Conservation (phyloP, 2,113 vertebrate species). For the Empidonax alnorum region DNA sequence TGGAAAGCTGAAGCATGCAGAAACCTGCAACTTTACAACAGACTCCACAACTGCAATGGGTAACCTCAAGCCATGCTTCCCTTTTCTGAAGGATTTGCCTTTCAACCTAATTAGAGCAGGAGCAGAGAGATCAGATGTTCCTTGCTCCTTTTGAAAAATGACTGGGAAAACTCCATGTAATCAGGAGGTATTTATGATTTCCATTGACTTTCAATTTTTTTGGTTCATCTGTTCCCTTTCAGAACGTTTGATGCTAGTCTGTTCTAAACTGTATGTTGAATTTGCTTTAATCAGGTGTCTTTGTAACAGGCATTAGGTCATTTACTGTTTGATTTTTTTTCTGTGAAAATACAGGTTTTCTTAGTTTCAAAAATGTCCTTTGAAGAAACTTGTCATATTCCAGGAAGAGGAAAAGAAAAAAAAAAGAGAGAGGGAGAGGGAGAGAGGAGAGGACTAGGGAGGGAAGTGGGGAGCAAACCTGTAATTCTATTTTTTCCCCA, state of each 20-base stretch:
- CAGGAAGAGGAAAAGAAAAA: neutral
- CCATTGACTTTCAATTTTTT: constrained; percentile 52
- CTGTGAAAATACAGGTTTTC: constrained; percentile 38
- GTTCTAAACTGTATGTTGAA: constrained; percentile 48
- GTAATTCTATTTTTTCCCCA: neutral
- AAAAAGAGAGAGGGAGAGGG: too few relatives aligned
- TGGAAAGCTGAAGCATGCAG: neutral
- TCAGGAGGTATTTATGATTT: constrained; percentile 54
- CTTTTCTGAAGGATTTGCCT: neutral
- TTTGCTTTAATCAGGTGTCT: constrained; percentile 56
- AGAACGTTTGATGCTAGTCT: constrained; percentile 28
- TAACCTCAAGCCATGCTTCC: neutral
- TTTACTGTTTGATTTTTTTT: constrained; percentile 52
- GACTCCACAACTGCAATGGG: neutral
- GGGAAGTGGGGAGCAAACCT: neutral
- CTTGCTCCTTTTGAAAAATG: constrained; percentile 31
- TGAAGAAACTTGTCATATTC: neutral
- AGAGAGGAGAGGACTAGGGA: neutral
- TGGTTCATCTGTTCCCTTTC: constrained; percentile 59
- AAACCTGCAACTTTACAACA: neutral
- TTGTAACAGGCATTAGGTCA: constrained; percentile 57
- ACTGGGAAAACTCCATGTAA: constrained; percentile 29
- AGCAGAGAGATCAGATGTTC: neutral
- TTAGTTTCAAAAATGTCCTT: constrained; percentile 28
- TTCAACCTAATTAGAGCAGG: constrained; percentile 12